Evolutionary conservation across 2,113 vertebrate genomes (phyloP).

Genomic region (Montifringilla adamsi): DNA sequence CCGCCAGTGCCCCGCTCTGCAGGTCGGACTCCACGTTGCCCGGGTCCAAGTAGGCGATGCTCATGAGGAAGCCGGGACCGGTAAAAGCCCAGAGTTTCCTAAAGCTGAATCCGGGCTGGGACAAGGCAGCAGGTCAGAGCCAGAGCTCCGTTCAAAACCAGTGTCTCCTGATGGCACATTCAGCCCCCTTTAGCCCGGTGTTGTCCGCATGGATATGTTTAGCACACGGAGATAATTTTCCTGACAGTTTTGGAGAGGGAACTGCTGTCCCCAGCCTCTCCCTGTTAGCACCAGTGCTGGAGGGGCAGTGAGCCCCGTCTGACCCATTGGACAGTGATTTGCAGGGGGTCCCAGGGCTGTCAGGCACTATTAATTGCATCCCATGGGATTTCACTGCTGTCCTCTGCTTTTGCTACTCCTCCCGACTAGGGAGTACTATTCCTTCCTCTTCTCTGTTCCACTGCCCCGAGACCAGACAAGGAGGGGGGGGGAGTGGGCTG

Average conservation of each 20-base stretch:
- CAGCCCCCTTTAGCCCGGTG: neutral
- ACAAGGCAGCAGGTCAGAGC: neutral
- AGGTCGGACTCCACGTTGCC: slow-evolving; percentile 81
- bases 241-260: neutral
- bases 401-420: neutral
- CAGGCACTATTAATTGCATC: neutral
- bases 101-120: slow-evolving; percentile 75
- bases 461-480: fast-evolving
- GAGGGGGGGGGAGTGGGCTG: no score
- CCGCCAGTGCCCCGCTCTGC: slow-evolving; percentile 71
- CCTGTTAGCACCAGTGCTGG: neutral
- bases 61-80: slow-evolving; percentile 81
- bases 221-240: fast-evolving
- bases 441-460: neutral
- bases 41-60: slow-evolving; percentile 81
- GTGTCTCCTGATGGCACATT: neutral
- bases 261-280: neutral
- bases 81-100: slow-evolving; percentile 82
- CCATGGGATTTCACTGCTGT: fast-evolving
- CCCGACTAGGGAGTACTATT: neutral
- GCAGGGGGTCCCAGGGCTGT: neutral
- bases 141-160: neutral
- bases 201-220: fast-evolving
- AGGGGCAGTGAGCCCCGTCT: neutral
- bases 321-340: no score